Base-by-base conservation (phyloP, 2,888 invertebrate species). In the Trypoxylon attenuatum region DNA sequence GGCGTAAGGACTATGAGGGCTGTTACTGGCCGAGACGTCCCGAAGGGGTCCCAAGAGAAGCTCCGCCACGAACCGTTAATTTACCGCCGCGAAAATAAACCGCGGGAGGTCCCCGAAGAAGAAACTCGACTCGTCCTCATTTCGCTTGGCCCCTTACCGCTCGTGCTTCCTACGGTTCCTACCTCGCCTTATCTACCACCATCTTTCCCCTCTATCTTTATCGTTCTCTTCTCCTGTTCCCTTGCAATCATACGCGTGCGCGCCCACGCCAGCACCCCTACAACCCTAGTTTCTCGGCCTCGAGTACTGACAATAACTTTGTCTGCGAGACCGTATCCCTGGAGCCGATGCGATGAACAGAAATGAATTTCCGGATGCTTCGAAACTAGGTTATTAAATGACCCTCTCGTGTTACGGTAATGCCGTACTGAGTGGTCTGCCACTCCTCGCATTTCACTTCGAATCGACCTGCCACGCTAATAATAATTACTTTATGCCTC, bases 71-170 rank as follows among this genome's bases (percentile, higher is more conserved):
- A 80, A 73, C 78, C 80, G 73, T 80, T 80, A 81, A 81, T 81
- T 81, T 77, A 79, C 76, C 76, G 71, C 71, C 71, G 64, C 71
- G 72, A 78, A 80, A 79, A 76, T 81, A 76, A 80, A 77, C 77
- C 76, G 62, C 58, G 63, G 56, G 57, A 56, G 70, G 67, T 72
- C 69, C 51, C 58, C 56, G 65, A 68, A 60, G 76, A n/a, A n/a
- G 33, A 77, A 76, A 70, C 69, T 72, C 63, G 57, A 58, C 51
- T 58, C 66, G 55, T 59, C 56, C 47, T 65, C 43, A n/a, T n/a
- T n/a, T n/a, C n/a, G n/a, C n/a, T 33, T 33, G 10, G n/a, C 13
- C 33, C 33, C 33, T 13, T 33, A 13, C 13, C 33, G 13, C 13
- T 33, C n/a, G n/a, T n/a, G n/a, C n/a, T n/a, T n/a, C n/a, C n/a